Evolutionary conservation across 2,113 vertebrate genomes (phyloP), one percentile per base, ranked within the genome.

Genomic region (Varanus komodoensis): DNA sequence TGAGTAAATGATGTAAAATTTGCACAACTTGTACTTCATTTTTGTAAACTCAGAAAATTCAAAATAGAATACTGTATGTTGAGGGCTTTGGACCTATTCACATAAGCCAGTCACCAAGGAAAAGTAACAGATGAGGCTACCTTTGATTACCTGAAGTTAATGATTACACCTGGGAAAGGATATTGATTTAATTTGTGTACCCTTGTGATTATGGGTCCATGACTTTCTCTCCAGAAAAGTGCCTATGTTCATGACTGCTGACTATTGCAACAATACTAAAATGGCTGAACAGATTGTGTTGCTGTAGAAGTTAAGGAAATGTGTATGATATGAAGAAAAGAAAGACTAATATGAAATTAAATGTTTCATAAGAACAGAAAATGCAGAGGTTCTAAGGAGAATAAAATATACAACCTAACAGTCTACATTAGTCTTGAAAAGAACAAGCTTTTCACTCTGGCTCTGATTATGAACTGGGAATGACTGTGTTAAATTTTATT

Each of bases 401-500:
- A 1, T 0, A 0, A 34, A 64, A 1, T 0, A 29, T 50, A 14
- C 0, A 3, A 77, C 9, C 19, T 29, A 2, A n/a, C 15, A 34
- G n/a, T 77, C 77, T 75, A 90, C 6, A 14, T 81, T 73, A 64
- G 74, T 38, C 74, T 89, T 82, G 64, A 11, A 7, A 48, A 32
- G 44, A 82, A 57, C 57, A 82, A 0, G 0, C 52, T 21, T 89
- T 54, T 91, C 52, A 64, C 61, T 52, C 21, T 92, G 52, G 83
- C 50, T 69, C 4, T 80, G 14, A 2, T 19, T 91, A 86, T 0
- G 0, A 0, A 0, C 34, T 82, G 25, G 29, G 67, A 89, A 17
- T 0, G 1, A 17, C 32, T 74, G n/a, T 34, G 32, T 34, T 69
- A 1, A 88, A 25, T 34, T 93, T 77, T 34, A 15, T 89, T 92